Conservation (phyloP, 2,113 vertebrate species). For the Bufo gargarizans region DNA sequence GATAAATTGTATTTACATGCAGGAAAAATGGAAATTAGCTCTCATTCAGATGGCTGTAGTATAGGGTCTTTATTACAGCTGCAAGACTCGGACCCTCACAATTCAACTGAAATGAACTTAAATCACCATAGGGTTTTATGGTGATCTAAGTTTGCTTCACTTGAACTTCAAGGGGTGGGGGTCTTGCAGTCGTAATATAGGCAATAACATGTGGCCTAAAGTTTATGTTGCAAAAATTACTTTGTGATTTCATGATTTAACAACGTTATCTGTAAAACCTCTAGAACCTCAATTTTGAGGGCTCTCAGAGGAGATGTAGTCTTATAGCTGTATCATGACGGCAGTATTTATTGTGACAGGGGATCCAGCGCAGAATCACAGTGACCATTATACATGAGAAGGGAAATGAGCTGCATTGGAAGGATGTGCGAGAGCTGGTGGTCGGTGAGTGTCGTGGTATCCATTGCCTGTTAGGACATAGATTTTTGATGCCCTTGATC, state of each 20-base stretch:
- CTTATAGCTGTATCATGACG: constrained; percentile 31
- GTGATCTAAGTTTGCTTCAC: too few relatives aligned
- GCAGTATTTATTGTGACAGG: constrained; percentile 69
- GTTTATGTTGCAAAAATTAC: background rate
- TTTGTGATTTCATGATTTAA: background rate
- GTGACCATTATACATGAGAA: constrained; percentile 97
- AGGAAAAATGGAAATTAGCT: too few relatives aligned
- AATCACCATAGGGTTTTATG: too few relatives aligned
- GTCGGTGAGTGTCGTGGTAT: constrained; percentile 82
- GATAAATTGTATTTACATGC: too few relatives aligned
- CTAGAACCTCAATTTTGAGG: background rate
- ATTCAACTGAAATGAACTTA: too few relatives aligned
- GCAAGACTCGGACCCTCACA: too few relatives aligned
- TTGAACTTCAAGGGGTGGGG: too few relatives aligned
- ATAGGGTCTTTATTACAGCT: too few relatives aligned
- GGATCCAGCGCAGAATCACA: constrained; percentile 94
- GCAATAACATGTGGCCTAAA: too few relatives aligned
- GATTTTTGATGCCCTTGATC: background rate
- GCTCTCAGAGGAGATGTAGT: background rate
- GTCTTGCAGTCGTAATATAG: too few relatives aligned
- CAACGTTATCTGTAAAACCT: background rate
- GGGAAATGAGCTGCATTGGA: constrained; percentile 96
- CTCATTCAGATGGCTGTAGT: too few relatives aligned
- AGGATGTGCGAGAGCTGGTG: constrained; percentile 94
- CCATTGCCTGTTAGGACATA: background rate